A percentile compares a stretch with the other conserved stretches of the same genome.
phyloP scores from a whole-genome alignment of 2,113 vertebrate species.

The Eulacestoma nigropectus region DNA sequence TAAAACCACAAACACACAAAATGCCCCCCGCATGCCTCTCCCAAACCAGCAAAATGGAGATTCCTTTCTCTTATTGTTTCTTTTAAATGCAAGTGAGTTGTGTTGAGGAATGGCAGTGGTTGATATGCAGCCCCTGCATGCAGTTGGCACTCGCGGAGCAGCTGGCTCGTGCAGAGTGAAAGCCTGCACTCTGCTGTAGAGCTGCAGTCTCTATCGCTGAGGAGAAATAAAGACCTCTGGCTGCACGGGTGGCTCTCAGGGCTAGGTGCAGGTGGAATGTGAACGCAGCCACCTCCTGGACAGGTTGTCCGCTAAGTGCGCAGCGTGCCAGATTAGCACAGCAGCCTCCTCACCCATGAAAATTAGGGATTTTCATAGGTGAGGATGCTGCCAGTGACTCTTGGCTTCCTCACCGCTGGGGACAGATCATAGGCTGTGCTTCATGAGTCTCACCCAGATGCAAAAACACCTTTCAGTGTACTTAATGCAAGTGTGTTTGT shows the following conservation, averaged over 20 bases:
- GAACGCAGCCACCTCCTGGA: not conserved
- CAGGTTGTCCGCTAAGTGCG: not conserved
- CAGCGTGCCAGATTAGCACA: not conserved
- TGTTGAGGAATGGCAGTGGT: not conserved
- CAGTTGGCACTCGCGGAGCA: not conserved
- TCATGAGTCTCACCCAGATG: not conserved
- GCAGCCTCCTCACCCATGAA: not conserved
- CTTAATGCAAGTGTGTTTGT: not conserved
- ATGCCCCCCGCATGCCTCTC: not conserved
- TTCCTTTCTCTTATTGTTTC: not conserved
- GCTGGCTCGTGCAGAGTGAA: not conserved
- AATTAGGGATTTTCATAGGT: not conserved
- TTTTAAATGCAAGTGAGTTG: not conserved
- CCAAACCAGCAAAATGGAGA: not conserved
- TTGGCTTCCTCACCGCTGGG: not conserved
- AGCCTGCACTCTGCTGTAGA: conserved; percentile 29
- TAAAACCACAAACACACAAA: not conserved
- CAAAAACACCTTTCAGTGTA: not conserved
- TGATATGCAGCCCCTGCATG: not conserved
- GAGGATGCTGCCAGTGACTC: not conserved
- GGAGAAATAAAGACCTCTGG: not conserved
- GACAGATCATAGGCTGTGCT: not conserved
- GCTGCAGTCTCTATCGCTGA: not conserved
- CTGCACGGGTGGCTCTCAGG: not conserved
- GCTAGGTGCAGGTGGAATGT: not conserved